Percentiles rank a stretch among this genome's conserved stretches.
These are phyloP conservation scores for Hanleya hanleyi DNA, from an alignment of 2,888 invertebrate genomes.

Conservation along the genomic window DNA sequence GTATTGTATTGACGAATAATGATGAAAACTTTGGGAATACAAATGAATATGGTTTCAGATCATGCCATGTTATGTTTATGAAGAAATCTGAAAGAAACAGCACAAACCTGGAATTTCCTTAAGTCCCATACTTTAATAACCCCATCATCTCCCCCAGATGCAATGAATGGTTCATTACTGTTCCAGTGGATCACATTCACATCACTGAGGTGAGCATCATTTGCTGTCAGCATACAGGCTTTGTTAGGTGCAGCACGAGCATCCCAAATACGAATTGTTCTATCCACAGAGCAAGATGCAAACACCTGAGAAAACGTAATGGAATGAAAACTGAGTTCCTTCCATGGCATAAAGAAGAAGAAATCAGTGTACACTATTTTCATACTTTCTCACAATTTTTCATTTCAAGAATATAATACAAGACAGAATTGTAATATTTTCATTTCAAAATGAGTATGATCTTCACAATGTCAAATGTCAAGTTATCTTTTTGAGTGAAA, in stretches of 20 bases:
- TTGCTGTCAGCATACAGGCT: slow-evolving; percentile 92
- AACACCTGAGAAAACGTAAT: slow-evolving; percentile 72
- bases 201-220: slow-evolving; percentile 91
- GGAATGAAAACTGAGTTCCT: no score
- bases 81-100: slow-evolving; percentile 29
- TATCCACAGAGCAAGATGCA: slow-evolving; percentile 76
- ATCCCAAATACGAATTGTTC: slow-evolving; percentile 94
- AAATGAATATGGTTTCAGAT: no score
- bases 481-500: no score
- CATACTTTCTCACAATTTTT: no score
- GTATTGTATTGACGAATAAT: no score
- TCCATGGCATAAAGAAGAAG: no score
- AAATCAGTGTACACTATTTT: no score
- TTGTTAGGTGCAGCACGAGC: slow-evolving; percentile 88
- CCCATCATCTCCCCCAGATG: slow-evolving; percentile 98
- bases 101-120: slow-evolving; percentile 75
- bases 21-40: no score
- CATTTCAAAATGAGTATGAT: no score
- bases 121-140: slow-evolving; percentile 96
- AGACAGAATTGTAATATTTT: no score
- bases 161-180: slow-evolving; percentile 86
- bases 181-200: slow-evolving; percentile 99
- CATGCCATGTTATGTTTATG: slow-evolving; percentile 78
- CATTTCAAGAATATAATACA: no score
- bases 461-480: no score